Base-by-base conservation (phyloP, 2,888 invertebrate species). In the Xestia xanthographa region DNA sequence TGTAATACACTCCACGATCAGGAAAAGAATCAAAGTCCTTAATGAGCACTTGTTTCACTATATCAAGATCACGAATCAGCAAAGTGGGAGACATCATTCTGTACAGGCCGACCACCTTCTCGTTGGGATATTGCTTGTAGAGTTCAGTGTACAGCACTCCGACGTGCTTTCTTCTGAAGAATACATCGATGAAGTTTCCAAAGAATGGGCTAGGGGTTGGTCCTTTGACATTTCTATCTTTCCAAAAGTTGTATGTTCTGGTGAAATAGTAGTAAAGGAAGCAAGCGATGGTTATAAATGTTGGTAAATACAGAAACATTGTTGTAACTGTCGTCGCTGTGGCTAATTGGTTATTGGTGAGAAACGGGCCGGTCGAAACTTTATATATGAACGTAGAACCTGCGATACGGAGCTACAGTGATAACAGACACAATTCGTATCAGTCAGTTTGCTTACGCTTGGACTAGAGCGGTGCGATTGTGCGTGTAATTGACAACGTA, bases 1-100 rank as follows among this genome's bases (percentile, higher is more conserved):
- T 91, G 50, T 91, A 90, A 43, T 89, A 87, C 14, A 91, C 43
- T 26, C 92, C 92, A 60, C 94, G 91, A 22, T 93, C 91, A 17
- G 89, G 80, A 62, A 94, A 94, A 1, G 50, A 66, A 12, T 92
- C 89, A 50, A 94, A 94, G 62, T 94, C 94, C 68, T 93, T 94
- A 12, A 93, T 88, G 11, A 94, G 79, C 41, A 94, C 88, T 63
- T 91, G 89, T 74, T 92, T 94, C 22, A 91, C 90, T 56, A 92
- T 80, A 70, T 94, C 92, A 34, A 93, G 87, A 77, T 95, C 94
- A 22, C 92, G 89, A 60, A 95, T 85, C 17, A 94, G 53, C 22
- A 94, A 72, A 9, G 89, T 85, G 0, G 93, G 94, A 29, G 86
- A 81, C 11, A 89, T 90, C 89, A 93, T 90, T 77, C 91, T 89